Percentiles rank a stretch among this genome's conserved stretches.
Conservation (phyloP, 2,113 vertebrate species). For the Stictonetta naevosa region DNA sequence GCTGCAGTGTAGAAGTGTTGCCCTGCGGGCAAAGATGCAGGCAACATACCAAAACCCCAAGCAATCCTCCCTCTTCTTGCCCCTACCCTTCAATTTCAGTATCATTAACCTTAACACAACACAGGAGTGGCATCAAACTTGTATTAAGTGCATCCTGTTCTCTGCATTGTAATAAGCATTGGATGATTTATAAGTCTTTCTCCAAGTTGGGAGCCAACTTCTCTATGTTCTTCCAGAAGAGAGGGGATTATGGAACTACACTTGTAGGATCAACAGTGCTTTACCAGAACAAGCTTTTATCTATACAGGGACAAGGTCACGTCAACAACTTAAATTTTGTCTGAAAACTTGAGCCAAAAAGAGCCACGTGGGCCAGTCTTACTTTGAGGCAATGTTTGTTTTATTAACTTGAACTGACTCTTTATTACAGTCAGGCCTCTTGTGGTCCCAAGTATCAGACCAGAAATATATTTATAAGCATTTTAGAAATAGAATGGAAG, state of each 20-base stretch:
- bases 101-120: not conserved
- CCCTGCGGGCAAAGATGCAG: not conserved
- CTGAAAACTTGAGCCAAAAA: not conserved
- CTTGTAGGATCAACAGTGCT: not conserved
- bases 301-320: not conserved
- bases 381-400: not conserved
- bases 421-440: not conserved
- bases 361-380: not conserved
- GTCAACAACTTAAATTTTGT: not conserved
- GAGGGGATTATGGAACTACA: accelerated
- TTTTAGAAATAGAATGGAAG: accelerated
- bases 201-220: not conserved
- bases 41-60: not conserved
- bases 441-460: not conserved
- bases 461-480: not conserved
- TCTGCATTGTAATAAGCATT: accelerated
- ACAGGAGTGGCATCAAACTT: not conserved
- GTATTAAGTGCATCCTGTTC: not conserved
- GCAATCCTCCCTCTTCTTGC: not conserved
- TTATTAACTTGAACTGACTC: not conserved
- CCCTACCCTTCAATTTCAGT: not conserved
- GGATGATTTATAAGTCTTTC: not conserved
- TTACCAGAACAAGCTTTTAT: not conserved
- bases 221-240: not conserved
- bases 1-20: not conserved